A percentile compares a stretch with the other conserved stretches of the same genome.
These are phyloP conservation scores for Jordanella pulchra DNA, from an alignment of 2,797 vertebrate genomes.

Conservation along the genomic window DNA sequence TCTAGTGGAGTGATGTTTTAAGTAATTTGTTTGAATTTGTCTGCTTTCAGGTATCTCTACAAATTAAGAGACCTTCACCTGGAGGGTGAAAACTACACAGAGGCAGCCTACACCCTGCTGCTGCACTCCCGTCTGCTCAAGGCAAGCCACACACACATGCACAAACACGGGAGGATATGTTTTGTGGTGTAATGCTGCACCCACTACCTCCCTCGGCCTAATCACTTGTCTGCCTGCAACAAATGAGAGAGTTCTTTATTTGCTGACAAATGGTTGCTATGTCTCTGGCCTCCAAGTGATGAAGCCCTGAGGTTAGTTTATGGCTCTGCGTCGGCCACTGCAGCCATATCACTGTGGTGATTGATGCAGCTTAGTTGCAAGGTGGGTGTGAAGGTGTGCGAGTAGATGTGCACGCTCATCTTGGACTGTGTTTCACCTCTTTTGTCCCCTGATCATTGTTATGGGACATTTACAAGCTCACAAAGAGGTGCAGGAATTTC, in stretches of 20 bases:
- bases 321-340: constrained; percentile 23
- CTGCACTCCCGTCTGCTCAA: constrained; percentile 95
- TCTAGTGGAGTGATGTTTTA: constrained; percentile 64
- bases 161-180: constrained; percentile 19
- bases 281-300: constrained; percentile 48
- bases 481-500: constrained; percentile 12
- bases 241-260: constrained; percentile 40
- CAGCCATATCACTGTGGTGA: constrained; percentile 46
- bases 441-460: constrained; percentile 52
- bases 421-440: constrained; percentile 50
- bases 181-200: constrained; percentile 15
- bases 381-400: neutral
- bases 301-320: constrained; percentile 56
- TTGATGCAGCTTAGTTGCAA: constrained; percentile 33
- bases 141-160: constrained; percentile 72
- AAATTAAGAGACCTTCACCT: constrained; percentile 96
- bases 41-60: constrained; percentile 88
- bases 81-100: constrained; percentile 95
- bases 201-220: constrained; percentile 26
- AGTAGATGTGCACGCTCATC: neutral
- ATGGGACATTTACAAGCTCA: constrained; percentile 42
- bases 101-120: constrained; percentile 93
- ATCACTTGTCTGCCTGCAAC: constrained; percentile 36
- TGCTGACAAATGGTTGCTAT: constrained; percentile 52
- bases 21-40: constrained; percentile 8